These are phyloP conservation scores for Trachymyrmex septentrionalis DNA, from an alignment of 1,140 invertebrate genomes.

Conservation along the genomic window DNA sequence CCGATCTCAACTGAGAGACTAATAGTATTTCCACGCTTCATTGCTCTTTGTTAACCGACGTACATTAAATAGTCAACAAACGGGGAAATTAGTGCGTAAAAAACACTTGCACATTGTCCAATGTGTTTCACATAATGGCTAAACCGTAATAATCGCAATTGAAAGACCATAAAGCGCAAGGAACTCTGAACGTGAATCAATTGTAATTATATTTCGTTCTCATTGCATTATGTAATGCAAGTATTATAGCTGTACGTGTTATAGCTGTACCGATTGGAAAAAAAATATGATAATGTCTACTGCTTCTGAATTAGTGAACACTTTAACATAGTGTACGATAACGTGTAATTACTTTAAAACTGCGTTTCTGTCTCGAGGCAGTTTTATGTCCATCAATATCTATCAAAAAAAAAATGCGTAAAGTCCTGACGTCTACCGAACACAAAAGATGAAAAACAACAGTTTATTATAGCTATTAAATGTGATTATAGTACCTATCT, in stretches of 20 bases:
- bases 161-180: not conserved
- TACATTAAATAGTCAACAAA: not conserved
- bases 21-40: conserved; percentile 39
- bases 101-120: not conserved
- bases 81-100: not conserved
- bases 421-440: too few species aligned
- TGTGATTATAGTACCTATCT: not conserved
- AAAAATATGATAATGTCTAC: not conserved
- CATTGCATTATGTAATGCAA: not conserved
- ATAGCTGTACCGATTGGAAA: not conserved
- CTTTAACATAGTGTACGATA: not conserved
- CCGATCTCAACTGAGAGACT: conserved; percentile 25
- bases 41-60: not conserved
- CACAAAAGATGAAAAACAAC: not conserved
- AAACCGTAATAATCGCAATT: not conserved
- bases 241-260: not conserved
- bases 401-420: not conserved
- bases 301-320: not conserved
- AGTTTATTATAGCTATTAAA: conserved; percentile 2
- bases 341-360: conserved; percentile 11
- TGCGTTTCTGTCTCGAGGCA: not conserved
- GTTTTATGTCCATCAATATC: not conserved
- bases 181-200: not conserved
- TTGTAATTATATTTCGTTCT: conserved; percentile 20
- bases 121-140: not conserved